Evolutionary conservation across 2,797 vertebrate species (phyloP), one percentile per base, ranked within the genome.

Genomic region (Nyctalus aviator): DNA sequence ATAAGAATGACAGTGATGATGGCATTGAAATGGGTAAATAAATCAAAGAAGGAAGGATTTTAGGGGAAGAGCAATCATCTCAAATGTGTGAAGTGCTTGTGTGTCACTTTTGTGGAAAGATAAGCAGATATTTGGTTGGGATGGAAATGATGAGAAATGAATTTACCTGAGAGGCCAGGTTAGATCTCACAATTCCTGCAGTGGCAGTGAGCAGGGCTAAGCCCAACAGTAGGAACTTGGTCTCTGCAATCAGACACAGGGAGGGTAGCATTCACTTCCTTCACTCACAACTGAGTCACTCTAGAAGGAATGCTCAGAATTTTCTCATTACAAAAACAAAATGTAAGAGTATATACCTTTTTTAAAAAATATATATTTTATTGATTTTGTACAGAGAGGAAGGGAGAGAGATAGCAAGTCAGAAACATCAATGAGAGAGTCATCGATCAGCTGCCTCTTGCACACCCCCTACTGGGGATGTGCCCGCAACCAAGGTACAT

Each of bases 171-270:
- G 3, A 83, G 32, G 4, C 11, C 9, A 15, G 12, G 10, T 30
- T 4, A 44, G 68, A 25, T 1, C 5, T 78, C 6, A 0, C 11
- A 59, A 6, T 44, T 8, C 0, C 3, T 2, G n/a, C 18, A 64
- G 18, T 2, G 4, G 25, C 0, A 0, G 20, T 6, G 27, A 23
- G 5, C 23, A 72, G 25, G 12, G 27, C 15, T 32, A 18, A 59
- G 48, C 8, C 35, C 7, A 20, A 62, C 13, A 21, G 6, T 6
- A 23, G 4, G 21, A 41, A 10, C 1, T 7, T 11, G 23, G 23
- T 7, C 3, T n/a, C 5, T 83, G 57, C 27, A 23, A 27, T 32
- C 18, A 13, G 23, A 50, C 0, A 4, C 3, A 15, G 37, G 14
- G 13, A 53, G 7, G 14, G 7, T 11, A 3, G 3, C 44, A 12